Evolutionary conservation across 1,140 invertebrate species (phyloP), one percentile per base, ranked within the genome.

Genomic region (Leptestheria dahalacensis): DNA sequence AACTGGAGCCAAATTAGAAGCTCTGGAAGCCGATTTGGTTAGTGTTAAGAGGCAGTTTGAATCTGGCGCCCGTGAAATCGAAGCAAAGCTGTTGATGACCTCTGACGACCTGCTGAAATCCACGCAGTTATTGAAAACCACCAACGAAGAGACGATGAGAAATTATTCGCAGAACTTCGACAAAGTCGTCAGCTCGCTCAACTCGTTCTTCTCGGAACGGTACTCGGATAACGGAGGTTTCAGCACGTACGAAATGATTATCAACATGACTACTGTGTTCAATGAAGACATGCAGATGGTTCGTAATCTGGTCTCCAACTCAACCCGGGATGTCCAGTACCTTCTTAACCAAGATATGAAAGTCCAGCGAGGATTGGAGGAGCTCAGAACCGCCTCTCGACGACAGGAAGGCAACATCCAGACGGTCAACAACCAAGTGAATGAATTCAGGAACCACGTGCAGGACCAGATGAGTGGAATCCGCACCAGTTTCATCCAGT

Each of bases 331-430:
- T 26, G 26, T 60, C 23, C 48, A 50, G 15, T 60, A 25, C 29
- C 51, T 60, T 11, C n/a, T 60, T 23, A 29, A 29, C 10, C 58
- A 60, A 49, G 58, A 60, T 49, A 41, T 51, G 58, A 60, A 60
- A 53, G 20, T 49, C 2, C 47, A 49, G 20, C 58, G 58, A 9
- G 28, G 28, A 11, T 20, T 60, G 18, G 58, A 60, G 21, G 58
- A 60, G 21, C 18, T 60, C 48, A 18, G 58, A 21, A 33, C 58
- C n/a, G 28, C 21, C 4, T 25, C 48, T 3, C 58, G 58, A 3
- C 48, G 49, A 50, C 58, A 60, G 23, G 58, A 60, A 29, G 48
- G 47, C 10, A 51, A 51, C 26, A 60, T 60, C 21, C 58, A 60
- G 51, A n/a, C 29, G 11, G 24, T 60, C 24, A 60, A 28, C 20